Percentiles rank a stretch among this genome's conserved stretches.
These are phyloP conservation scores for Oppia nitens DNA, from an alignment of 1,140 invertebrate genomes.

Conservation along the genomic window DNA sequence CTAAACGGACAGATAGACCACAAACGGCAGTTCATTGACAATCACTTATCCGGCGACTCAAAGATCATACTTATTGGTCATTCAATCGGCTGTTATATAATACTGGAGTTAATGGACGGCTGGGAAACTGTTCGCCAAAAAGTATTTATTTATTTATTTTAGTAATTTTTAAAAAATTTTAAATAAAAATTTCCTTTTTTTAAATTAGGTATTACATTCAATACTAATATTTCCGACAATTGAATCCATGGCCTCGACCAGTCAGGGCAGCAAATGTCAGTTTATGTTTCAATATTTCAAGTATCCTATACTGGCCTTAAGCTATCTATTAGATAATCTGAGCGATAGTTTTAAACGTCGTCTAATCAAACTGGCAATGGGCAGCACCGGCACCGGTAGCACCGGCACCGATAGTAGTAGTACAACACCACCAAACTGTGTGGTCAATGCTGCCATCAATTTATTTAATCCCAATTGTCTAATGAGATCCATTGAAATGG, in stretches of 20 bases:
- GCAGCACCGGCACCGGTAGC: not conserved
- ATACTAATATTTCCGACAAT: constrained; percentile 64
- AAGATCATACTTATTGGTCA: constrained; percentile 58
- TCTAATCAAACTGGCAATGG: not conserved
- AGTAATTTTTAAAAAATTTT: not conserved
- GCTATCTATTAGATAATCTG: constrained; percentile 40
- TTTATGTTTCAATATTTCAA: constrained; percentile 37
- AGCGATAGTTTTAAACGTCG: constrained; percentile 20
- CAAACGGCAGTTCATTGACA: constrained; percentile 54
- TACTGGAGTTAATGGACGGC: constrained; percentile 47
- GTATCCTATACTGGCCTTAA: constrained; percentile 35
- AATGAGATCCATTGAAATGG: constrained; percentile 33
- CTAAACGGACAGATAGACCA: constrained; percentile 59
- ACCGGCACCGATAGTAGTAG: not conserved
- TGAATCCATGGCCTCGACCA: constrained; percentile 51
- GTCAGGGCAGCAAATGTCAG: constrained; percentile 44
- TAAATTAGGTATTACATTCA: constrained; percentile 22
- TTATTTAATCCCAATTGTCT: constrained; percentile 27
- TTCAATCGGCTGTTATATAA: constrained; percentile 65
- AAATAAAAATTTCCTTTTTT: not conserved
- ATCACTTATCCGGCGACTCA: constrained; percentile 45
- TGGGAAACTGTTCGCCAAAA: constrained; percentile 7
- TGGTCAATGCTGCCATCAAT: constrained; percentile 24
- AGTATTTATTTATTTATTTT: not conserved
- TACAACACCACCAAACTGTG: constrained; percentile 27